Percentiles rank a stretch among this genome's conserved stretches.
Evolutionary conservation across 1,140 invertebrate species (phyloP).

Genomic region (Drosophila arizonae): DNA sequence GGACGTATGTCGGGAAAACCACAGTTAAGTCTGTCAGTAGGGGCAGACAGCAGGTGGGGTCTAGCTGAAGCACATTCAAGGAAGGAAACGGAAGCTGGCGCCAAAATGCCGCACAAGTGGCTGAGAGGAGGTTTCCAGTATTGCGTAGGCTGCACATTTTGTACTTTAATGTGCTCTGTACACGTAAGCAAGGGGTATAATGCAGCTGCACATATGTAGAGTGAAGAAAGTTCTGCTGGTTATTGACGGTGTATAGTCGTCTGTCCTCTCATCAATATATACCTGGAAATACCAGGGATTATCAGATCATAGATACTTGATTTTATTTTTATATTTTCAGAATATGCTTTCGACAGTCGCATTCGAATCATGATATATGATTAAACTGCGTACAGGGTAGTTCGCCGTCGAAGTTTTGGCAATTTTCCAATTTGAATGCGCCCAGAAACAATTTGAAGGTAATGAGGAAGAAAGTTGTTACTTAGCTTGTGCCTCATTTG

Average conservation of each 20-base stretch:
- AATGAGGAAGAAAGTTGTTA: conserved; percentile 80
- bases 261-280: no score
- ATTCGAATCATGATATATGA: neutral
- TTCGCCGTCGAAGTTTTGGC: conserved; percentile 1
- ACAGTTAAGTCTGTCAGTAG: conserved; percentile 23
- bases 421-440: conserved; percentile 55
- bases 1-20: conserved; percentile 58
- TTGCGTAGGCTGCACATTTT: conserved; percentile 36
- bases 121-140: conserved; percentile 15
- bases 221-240: no score
- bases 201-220: no score
- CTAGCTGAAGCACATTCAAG: neutral
- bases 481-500: conserved; percentile 78
- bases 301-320: no score
- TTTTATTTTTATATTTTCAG: no score
- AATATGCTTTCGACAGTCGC: neutral
- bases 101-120: conserved; percentile 68
- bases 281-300: no score
- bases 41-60: neutral
- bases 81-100: conserved; percentile 58
- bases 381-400: conserved; percentile 2
- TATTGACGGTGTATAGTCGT: no score
- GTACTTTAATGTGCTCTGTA: neutral
- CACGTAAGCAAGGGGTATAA: neutral
- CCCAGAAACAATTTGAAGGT: conserved; percentile 74